These are phyloP conservation scores for Hippasteria phrygiana DNA, from an alignment of 53 echinoderm and acorn worm genomes.

Conservation along the genomic window DNA sequence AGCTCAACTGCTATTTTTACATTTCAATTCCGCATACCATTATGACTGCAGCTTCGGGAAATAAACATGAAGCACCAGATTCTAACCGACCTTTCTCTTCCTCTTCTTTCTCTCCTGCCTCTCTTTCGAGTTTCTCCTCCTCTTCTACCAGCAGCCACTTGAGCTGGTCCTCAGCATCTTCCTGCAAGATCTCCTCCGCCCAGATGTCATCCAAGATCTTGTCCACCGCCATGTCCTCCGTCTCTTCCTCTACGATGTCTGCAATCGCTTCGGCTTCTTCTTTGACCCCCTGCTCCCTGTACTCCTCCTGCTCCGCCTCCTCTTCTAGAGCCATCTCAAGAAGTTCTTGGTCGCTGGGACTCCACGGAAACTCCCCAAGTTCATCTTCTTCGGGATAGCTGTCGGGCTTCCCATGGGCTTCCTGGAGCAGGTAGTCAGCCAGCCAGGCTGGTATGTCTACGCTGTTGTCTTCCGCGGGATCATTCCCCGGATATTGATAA, in stretches of 20 bases:
- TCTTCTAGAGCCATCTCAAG: not conserved
- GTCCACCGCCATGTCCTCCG: slow-evolving; percentile 47
- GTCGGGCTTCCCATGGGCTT: not conserved
- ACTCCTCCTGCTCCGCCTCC: slow-evolving; percentile 1
- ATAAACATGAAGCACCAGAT: too few relatives aligned
- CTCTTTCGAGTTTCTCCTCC: slow-evolving; percentile 43
- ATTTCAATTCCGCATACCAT: too few relatives aligned
- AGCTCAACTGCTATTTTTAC: too few relatives aligned
- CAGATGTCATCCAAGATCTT: slow-evolving; percentile 71
- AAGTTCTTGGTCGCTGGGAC: not conserved
- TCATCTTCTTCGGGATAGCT: not conserved
- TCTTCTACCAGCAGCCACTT: slow-evolving; percentile 59
- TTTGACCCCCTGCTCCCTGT: slow-evolving; percentile 2
- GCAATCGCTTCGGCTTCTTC: slow-evolving; percentile 9
- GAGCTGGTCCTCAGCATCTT: slow-evolving; percentile 69
- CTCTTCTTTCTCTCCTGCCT: slow-evolving; percentile 9
- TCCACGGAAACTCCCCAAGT: not conserved
- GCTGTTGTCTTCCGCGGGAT: not conserved
- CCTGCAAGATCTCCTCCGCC: slow-evolving; percentile 69
- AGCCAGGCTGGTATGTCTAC: slow-evolving; percentile 37
- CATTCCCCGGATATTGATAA: not conserved
- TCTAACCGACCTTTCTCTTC: not conserved
- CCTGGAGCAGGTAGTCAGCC: not conserved
- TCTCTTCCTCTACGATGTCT: slow-evolving; percentile 62
- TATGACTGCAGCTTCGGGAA: too few relatives aligned